Evolutionary conservation across 2,888 invertebrate species (phyloP).

Genomic region (Psylliodes chrysocephalus): DNA sequence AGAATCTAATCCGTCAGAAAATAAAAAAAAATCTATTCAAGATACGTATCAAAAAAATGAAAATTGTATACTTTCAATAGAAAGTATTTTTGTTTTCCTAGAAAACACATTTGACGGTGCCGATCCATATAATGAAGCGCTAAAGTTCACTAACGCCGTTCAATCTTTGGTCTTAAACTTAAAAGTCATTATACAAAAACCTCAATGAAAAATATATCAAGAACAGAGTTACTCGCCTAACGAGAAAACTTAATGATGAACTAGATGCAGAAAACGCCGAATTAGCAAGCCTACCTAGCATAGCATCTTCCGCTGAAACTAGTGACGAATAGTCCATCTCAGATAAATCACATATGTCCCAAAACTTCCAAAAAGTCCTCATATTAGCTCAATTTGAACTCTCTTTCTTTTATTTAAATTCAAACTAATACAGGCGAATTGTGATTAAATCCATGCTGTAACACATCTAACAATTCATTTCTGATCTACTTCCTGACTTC

Average conservation of each 20-base stretch:
- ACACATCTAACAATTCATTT: neutral
- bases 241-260: too few relatives aligned
- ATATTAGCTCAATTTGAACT: neutral
- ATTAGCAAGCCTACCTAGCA: too few relatives aligned
- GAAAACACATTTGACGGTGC: too few relatives aligned
- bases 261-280: too few relatives aligned
- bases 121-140: too few relatives aligned
- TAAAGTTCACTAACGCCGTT: too few relatives aligned
- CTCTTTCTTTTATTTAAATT: neutral
- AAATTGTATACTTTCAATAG: too few relatives aligned
- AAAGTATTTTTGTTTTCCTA: too few relatives aligned
- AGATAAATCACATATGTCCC: neutral
- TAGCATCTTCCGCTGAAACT: neutral
- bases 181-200: neutral
- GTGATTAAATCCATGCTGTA: conserved; percentile 12
- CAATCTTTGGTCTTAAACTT: too few relatives aligned
- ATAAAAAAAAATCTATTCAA: too few relatives aligned
- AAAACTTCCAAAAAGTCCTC: neutral
- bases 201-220: neutral
- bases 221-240: neutral
- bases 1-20: too few relatives aligned
- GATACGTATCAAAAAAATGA: too few relatives aligned
- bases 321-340: neutral
- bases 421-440: conserved; percentile 16
- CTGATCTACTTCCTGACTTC: neutral